Evolutionary conservation across 2,797 vertebrate genomes (phyloP).

Genomic region (Rhinatrema bivittatum): DNA sequence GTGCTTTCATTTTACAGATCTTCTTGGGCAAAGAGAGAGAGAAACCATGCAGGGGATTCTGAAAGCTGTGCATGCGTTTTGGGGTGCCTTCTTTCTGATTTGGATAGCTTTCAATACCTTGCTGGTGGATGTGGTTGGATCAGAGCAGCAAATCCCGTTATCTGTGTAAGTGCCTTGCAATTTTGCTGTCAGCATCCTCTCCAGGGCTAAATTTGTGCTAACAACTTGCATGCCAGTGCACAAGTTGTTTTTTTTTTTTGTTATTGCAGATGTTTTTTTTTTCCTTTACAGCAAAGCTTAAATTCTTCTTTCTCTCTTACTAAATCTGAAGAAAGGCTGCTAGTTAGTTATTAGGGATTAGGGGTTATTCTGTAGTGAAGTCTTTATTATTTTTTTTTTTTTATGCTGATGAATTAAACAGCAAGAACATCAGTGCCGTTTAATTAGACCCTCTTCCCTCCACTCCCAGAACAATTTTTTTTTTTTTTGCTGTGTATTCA

Average conservation of each 20-base stretch:
- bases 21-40: constrained; percentile 14
- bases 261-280: constrained; percentile 28
- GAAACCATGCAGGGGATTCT: constrained; percentile 64
- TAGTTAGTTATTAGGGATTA: no score
- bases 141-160: constrained; percentile 89
- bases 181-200: constrained; percentile 17
- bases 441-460: no score
- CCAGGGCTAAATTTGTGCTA: constrained; percentile 5
- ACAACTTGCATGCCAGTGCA: constrained; percentile 5
- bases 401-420: constrained; percentile 5
- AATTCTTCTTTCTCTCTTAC: no score
- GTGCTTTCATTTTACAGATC: constrained; percentile 16
- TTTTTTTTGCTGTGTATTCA: no score
- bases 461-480: not conserved
- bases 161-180: constrained; percentile 81
- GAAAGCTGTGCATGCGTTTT: constrained; percentile 47
- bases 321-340: no score
- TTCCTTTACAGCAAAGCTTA: no score
- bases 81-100: constrained; percentile 60
- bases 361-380: no score
- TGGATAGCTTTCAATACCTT: constrained; percentile 63
- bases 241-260: constrained; percentile 28
- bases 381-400: constrained; percentile 12
- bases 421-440: no score
- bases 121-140: constrained; percentile 63